Evolutionary conservation across 37 sponge, comb jelly and placozoan species (phyloP).

Genomic region (Ephydatia muelleri): DNA sequence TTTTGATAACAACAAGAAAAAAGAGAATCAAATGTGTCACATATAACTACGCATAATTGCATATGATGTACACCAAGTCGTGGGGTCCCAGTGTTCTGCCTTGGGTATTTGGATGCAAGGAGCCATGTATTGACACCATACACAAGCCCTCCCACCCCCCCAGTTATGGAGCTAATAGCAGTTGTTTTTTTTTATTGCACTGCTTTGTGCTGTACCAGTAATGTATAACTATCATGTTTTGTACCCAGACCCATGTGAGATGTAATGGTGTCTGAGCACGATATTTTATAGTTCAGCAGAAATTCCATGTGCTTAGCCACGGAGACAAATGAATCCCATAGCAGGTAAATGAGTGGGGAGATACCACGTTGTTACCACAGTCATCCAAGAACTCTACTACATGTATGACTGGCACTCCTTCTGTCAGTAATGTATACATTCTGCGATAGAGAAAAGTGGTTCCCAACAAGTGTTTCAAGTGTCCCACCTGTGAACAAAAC

Average conservation of each 20-base stretch:
- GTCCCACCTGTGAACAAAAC: too few relatives aligned
- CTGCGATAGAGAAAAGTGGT: too few relatives aligned
- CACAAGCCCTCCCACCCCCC: background rate
- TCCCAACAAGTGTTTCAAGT: too few relatives aligned
- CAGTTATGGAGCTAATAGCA: background rate
- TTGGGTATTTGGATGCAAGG: background rate
- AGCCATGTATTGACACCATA: background rate
- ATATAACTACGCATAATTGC: background rate
- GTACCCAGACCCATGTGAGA: background rate
- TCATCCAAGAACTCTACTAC: background rate
- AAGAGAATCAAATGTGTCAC: background rate
- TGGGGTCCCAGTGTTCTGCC: background rate
- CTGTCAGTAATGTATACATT: too few relatives aligned
- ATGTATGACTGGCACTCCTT: too few relatives aligned
- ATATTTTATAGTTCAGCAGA: slow-evolving; percentile 1
- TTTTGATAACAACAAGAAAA: background rate
- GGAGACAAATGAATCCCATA: background rate
- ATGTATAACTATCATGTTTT: background rate
- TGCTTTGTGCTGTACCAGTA: background rate
- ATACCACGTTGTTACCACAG: background rate
- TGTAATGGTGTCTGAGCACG: slow-evolving; percentile 1
- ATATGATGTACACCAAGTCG: background rate
- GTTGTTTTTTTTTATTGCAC: background rate
- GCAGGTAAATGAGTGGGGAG: background rate
- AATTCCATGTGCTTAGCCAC: background rate